Percentiles rank a stretch among this genome's conserved stretches.
Evolutionary conservation across 2,888 invertebrate species (phyloP).

Genomic region (Meiosimyza decipiens): DNA sequence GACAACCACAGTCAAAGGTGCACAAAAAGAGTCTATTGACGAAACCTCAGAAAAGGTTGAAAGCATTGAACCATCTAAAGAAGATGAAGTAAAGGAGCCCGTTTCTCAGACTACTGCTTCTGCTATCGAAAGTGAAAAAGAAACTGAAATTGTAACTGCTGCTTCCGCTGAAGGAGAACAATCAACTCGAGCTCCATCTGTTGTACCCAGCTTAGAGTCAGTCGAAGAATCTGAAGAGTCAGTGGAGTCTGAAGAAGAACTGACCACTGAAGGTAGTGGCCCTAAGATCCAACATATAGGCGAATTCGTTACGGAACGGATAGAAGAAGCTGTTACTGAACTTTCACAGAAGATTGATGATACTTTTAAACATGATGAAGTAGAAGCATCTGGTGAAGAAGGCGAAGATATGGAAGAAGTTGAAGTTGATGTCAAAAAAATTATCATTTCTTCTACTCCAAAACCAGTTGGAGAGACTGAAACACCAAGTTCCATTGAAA

Average conservation of each 20-base stretch:
- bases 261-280: constrained; percentile 36
- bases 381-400: constrained; percentile 47
- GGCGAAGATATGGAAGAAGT: constrained; percentile 34
- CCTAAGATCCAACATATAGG: constrained; percentile 43
- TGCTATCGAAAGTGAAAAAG: constrained; percentile 35
- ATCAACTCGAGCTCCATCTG: constrained; percentile 39
- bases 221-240: constrained; percentile 55
- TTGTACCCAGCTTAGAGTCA: constrained; percentile 53
- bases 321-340: constrained; percentile 41
- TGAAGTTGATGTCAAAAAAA: constrained; percentile 26
- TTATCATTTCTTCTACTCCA: constrained; percentile 11
- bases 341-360: constrained; percentile 18
- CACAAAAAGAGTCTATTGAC: constrained; percentile 41
- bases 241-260: constrained; percentile 57
- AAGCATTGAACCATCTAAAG: background rate
- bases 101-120: constrained; percentile 17
- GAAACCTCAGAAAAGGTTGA: constrained; percentile 38
- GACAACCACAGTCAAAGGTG: constrained; percentile 38
- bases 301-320: constrained; percentile 48
- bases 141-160: constrained; percentile 15
- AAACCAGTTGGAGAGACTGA: constrained; percentile 29
- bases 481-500: constrained; percentile 30
- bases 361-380: constrained; percentile 34
- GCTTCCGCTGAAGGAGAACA: constrained; percentile 8
- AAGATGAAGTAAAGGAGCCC: constrained; percentile 22